A percentile compares a stretch with the other conserved stretches of the same genome.
These are phyloP conservation scores for Drosophila eugracilis DNA, from an alignment of 1,140 invertebrate species.

Conservation along the genomic window DNA sequence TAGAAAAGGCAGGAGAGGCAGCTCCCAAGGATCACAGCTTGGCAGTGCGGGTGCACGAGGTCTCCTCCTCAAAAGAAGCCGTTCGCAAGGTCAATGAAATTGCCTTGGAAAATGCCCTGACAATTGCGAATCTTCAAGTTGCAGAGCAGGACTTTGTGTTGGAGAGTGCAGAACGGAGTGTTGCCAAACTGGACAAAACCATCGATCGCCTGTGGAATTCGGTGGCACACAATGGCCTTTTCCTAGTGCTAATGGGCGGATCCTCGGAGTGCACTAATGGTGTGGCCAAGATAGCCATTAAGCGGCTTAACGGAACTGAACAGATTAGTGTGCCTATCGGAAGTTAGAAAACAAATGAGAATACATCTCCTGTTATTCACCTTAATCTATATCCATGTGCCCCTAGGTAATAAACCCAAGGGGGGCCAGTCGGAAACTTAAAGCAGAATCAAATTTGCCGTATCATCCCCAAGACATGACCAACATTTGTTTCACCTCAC, in stretches of 20 bases:
- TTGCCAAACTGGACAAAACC: conserved; percentile 87
- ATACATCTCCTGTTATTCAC: conserved; percentile 1
- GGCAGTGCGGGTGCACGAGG: conserved; percentile 53
- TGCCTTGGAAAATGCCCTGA: conserved; percentile 85
- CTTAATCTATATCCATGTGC: background rate
- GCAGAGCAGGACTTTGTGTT: conserved; percentile 79
- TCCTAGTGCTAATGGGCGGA: conserved; percentile 87
- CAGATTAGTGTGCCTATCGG: conserved; percentile 29
- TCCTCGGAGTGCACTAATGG: conserved; percentile 76
- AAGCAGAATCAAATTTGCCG: conserved; percentile 36
- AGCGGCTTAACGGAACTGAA: conserved; percentile 56
- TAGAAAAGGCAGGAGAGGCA: conserved; percentile 51
- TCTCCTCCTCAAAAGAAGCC: conserved; percentile 85
- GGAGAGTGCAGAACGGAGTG: conserved; percentile 84
- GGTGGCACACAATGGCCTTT: conserved; percentile 86
- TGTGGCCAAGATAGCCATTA: conserved; percentile 81
- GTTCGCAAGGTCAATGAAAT: conserved; percentile 86
- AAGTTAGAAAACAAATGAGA: conserved; percentile 13
- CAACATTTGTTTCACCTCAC: background rate
- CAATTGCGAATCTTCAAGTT: conserved; percentile 87
- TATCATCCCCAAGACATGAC: conserved; percentile 18
- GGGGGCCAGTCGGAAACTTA: background rate
- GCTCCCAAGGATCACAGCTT: conserved; percentile 34
- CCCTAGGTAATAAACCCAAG: no score
- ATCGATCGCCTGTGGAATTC: conserved; percentile 87